Percentiles rank a stretch among this genome's conserved stretches.
Conservation (phyloP, 2,888 invertebrate genomes). For the Taphrorychus bicolor region DNA sequence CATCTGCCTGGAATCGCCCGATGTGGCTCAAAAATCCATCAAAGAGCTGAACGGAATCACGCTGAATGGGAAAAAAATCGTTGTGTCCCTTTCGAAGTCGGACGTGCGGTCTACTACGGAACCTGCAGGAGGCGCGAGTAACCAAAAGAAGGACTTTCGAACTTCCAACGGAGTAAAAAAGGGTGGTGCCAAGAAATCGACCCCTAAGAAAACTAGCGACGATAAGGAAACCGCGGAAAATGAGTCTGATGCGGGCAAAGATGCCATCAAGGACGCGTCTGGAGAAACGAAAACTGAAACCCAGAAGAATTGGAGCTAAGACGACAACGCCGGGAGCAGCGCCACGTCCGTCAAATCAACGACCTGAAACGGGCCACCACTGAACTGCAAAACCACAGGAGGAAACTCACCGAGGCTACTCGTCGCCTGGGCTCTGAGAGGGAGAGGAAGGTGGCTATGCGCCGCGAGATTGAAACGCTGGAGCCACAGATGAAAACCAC, state of each 20-base stretch:
- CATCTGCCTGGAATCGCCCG: constrained; percentile 88
- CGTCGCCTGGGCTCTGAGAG: constrained; percentile 22
- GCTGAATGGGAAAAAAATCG: constrained; percentile 71
- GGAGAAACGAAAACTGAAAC: constrained; percentile 12
- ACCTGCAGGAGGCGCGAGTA: not conserved
- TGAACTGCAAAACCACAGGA: constrained; percentile 30
- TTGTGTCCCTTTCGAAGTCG: constrained; percentile 42
- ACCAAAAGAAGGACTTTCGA: not conserved
- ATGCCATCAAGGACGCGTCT: constrained; percentile 1
- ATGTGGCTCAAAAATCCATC: constrained; percentile 86
- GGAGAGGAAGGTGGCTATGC: constrained; percentile 16
- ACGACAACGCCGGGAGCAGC: not conserved
- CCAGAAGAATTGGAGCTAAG: constrained; percentile 4
- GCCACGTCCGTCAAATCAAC: constrained; percentile 5
- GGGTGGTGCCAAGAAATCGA: not conserved
- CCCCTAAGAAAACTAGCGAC: not conserved
- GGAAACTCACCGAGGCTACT: constrained; percentile 18
- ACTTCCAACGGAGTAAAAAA: constrained; percentile 4
- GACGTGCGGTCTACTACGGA: constrained; percentile 9
- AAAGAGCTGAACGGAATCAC: constrained; percentile 86
- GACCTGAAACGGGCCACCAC: constrained; percentile 18
- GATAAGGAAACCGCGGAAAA: not conserved
- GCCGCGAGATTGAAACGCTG: constrained; percentile 43
- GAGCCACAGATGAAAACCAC: constrained; percentile 44
- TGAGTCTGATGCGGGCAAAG: not conserved